These are phyloP conservation scores for Antheraea mylitta DNA, from an alignment of 1,140 invertebrate genomes.

Conservation along the genomic window DNA sequence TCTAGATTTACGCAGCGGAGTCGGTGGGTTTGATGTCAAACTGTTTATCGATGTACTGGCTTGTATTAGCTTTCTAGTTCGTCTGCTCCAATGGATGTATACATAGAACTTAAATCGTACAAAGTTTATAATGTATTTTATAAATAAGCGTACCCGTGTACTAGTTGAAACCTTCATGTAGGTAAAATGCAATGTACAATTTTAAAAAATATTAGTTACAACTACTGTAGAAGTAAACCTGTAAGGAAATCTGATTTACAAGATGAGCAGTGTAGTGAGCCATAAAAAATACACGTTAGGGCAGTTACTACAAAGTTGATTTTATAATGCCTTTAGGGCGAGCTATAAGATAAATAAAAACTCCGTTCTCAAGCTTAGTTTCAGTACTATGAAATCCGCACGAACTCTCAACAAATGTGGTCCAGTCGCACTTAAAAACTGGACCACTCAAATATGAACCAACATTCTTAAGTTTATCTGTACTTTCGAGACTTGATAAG, in stretches of 20 bases:
- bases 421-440: not conserved
- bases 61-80: not conserved
- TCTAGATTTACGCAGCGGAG: slow-evolving; percentile 8
- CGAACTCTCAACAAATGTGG: not conserved
- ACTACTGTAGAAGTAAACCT: too few species aligned
- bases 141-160: not conserved
- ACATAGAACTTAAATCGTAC: not conserved
- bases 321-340: not conserved
- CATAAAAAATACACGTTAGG: too few species aligned
- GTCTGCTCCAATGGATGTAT: not conserved
- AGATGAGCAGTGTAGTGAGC: too few species aligned
- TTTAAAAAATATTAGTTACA: too few species aligned
- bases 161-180: not conserved
- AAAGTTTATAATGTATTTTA: not conserved
- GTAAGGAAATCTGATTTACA: too few species aligned
- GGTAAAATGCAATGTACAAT: too few species aligned
- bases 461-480: not conserved
- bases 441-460: not conserved
- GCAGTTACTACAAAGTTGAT: too few species aligned
- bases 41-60: not conserved
- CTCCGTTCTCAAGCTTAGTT: not conserved
- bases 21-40: slow-evolving; percentile 4
- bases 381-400: not conserved
- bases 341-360: not conserved
- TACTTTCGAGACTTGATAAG: slow-evolving; percentile 4